Percentiles rank a stretch among this genome's conserved stretches.
Conservation (phyloP, 2,113 vertebrate genomes). For the Urocynchramus pylzowi region DNA sequence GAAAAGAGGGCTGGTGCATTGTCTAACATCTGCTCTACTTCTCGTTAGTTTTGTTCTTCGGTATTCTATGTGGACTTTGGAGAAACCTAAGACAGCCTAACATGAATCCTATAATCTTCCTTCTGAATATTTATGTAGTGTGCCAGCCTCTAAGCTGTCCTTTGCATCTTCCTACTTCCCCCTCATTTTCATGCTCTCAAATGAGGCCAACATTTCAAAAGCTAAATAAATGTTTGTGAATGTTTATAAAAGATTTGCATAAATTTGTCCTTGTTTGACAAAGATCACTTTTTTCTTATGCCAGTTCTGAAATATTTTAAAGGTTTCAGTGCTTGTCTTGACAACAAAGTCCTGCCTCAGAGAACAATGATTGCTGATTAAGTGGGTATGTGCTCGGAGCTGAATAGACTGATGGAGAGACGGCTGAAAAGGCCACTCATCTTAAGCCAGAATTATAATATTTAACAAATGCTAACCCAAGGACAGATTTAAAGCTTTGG, state of each 20-base stretch:
- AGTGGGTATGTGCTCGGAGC: slow-evolving; percentile 65
- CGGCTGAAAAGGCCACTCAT: slow-evolving; percentile 60
- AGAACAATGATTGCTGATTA: slow-evolving; percentile 79
- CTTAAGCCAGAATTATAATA: slow-evolving; percentile 67
- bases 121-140: slow-evolving; percentile 88
- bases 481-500: slow-evolving; percentile 12
- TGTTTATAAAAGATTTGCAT: slow-evolving; percentile 86
- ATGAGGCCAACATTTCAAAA: slow-evolving; percentile 83
- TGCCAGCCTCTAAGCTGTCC: slow-evolving; percentile 83
- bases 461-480: slow-evolving; percentile 60
- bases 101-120: slow-evolving; percentile 84
- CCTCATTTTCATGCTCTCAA: slow-evolving; percentile 80
- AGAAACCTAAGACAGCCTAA: slow-evolving; percentile 84
- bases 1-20: slow-evolving; percentile 79
- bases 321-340: slow-evolving; percentile 75
- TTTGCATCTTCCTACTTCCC: slow-evolving; percentile 79
- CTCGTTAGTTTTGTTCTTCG: slow-evolving; percentile 86
- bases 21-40: slow-evolving; percentile 88
- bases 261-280: slow-evolving; percentile 80
- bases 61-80: slow-evolving; percentile 86
- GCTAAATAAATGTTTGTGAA: slow-evolving; percentile 88
- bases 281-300: slow-evolving; percentile 79
- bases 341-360: slow-evolving; percentile 74
- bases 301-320: slow-evolving; percentile 74
- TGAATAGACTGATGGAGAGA: slow-evolving; percentile 63